Conservation (phyloP, 2,797 vertebrate genomes). For the Xenops minutus region DNA sequence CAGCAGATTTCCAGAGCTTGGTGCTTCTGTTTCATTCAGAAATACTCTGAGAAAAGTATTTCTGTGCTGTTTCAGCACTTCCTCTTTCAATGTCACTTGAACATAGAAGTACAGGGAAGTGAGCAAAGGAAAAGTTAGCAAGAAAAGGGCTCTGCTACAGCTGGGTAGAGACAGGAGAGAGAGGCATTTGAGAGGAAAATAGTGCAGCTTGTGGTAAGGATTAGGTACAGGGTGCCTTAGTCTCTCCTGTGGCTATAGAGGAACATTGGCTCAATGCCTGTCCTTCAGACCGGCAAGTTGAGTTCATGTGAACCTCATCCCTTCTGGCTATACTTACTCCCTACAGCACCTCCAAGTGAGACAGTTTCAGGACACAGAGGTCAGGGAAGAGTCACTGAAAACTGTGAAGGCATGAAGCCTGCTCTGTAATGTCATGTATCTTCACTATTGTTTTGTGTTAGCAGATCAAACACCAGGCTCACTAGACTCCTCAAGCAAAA, state of each 20-base stretch:
- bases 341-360: neutral
- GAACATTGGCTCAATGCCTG: neutral
- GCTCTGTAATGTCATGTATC: neutral
- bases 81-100: constrained; percentile 20
- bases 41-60: constrained; percentile 29
- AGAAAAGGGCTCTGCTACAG: neutral
- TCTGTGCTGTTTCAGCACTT: neutral
- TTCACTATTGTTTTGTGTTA: neutral
- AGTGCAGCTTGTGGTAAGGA: neutral
- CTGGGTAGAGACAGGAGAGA: neutral
- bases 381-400: neutral
- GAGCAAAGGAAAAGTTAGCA: neutral
- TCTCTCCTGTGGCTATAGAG: neutral
- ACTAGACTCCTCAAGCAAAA: neutral
- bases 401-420: rapidly evolving
- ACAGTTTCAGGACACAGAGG: neutral
- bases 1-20: neutral
- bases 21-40: constrained; percentile 1
- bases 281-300: rapidly evolving
- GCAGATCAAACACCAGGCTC: neutral
- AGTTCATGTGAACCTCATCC: neutral
- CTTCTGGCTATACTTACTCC: neutral
- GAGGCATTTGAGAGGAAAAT: neutral
- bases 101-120: neutral
- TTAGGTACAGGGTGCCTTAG: rapidly evolving